These are phyloP conservation scores for Sebastiscus albofasciatus DNA, from an alignment of 2,797 vertebrate species.

Conservation along the genomic window DNA sequence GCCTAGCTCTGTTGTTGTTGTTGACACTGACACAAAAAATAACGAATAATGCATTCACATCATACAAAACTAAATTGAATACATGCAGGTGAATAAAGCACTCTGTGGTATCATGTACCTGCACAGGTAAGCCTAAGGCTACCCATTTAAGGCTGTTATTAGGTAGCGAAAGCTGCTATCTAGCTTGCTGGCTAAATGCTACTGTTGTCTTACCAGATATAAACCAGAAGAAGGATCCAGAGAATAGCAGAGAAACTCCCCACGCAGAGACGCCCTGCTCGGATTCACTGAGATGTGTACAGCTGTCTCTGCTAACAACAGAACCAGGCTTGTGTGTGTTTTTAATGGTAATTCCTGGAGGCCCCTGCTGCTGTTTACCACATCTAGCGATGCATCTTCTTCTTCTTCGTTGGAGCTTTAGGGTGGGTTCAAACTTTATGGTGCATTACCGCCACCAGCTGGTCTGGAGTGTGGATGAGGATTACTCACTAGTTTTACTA, in stretches of 20 bases:
- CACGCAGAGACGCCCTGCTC: background rate
- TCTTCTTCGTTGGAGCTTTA: too few species aligned
- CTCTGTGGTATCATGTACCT: background rate
- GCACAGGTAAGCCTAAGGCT: background rate
- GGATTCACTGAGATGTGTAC: fast-evolving
- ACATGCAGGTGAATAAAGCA: background rate
- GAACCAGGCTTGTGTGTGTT: background rate
- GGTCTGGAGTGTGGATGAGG: too few species aligned
- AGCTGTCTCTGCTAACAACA: background rate
- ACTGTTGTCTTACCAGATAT: constrained; percentile 43
- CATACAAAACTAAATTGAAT: background rate
- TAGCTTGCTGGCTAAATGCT: constrained; percentile 39
- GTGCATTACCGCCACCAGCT: too few species aligned
- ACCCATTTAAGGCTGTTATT: background rate
- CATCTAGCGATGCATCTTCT: background rate
- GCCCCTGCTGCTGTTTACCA: constrained; percentile 59
- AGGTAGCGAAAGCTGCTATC: constrained; percentile 15
- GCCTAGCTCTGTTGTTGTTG: background rate
- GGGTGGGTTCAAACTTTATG: too few species aligned
- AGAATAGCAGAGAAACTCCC: background rate
- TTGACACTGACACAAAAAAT: background rate
- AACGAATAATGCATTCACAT: background rate
- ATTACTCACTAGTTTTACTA: too few species aligned
- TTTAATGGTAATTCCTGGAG: background rate
- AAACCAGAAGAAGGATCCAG: background rate